Conservation (phyloP, 2,888 invertebrate genomes). For the Galeopsomyia nigrocyanea region DNA sequence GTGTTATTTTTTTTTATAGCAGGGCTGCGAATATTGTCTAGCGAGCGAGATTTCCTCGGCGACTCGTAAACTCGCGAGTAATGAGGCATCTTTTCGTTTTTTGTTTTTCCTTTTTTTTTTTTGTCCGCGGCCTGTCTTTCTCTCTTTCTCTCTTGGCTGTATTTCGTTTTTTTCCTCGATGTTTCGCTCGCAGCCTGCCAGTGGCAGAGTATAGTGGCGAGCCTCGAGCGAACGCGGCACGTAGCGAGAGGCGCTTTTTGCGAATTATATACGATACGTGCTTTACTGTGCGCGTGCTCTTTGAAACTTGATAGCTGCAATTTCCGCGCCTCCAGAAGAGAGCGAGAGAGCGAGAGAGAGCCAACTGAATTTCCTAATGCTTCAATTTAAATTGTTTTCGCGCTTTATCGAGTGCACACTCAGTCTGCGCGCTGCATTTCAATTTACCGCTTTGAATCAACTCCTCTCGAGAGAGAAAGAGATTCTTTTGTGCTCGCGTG, state of each 20-base stretch:
- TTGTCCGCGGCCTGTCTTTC: background rate
- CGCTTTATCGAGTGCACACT: conserved; percentile 1
- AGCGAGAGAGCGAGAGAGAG: background rate
- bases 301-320: conserved; percentile 29
- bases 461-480: too few relatives aligned
- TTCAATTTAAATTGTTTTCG: conserved; percentile 26
- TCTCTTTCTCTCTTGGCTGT: background rate
- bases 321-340: conserved; percentile 4
- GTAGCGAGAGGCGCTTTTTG: conserved; percentile 20
- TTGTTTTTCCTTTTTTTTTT: background rate
- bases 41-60: conserved; percentile 54
- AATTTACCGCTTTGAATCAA: too few relatives aligned
- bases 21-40: conserved; percentile 40
- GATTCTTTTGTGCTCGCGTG: too few relatives aligned
- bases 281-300: conserved; percentile 10
- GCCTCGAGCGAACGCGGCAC: conserved; percentile 11
- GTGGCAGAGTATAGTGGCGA: too few relatives aligned
- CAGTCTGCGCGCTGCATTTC: too few relatives aligned
- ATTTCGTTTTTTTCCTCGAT: background rate
- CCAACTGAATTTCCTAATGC: conserved; percentile 30
- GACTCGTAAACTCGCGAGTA: conserved; percentile 52
- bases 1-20: conserved; percentile 40
- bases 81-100: conserved; percentile 21
- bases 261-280: conserved; percentile 36
- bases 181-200: background rate